These are phyloP conservation scores for Pogonognathellus flavescens DNA, from an alignment of 1,140 invertebrate genomes.

Conservation along the genomic window DNA sequence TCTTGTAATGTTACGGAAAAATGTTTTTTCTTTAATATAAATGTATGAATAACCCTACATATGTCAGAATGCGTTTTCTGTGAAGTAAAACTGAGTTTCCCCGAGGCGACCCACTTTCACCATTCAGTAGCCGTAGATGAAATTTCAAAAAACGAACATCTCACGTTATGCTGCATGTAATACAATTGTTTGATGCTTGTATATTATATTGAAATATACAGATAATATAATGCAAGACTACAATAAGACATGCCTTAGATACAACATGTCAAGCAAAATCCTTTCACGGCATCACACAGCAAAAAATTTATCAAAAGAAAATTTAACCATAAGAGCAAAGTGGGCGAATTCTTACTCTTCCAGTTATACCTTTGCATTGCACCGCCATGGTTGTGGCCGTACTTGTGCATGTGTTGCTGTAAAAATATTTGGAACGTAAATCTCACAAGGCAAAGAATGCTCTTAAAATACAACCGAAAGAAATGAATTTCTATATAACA, in stretches of 20 bases:
- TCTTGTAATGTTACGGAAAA: not conserved
- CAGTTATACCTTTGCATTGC: too few relatives aligned
- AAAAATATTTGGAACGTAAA: too few relatives aligned
- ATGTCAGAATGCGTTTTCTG: not conserved
- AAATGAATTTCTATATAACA: too few relatives aligned
- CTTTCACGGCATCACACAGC: not conserved
- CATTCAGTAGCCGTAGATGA: conserved; percentile 12
- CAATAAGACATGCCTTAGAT: not conserved
- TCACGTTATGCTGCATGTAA: conserved; percentile 9
- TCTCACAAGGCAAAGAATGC: too few relatives aligned
- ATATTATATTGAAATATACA: conserved; percentile 1
- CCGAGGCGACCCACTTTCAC: conserved; percentile 36
- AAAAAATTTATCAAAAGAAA: conserved; percentile 18
- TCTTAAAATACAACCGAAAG: too few relatives aligned
- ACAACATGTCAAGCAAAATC: not conserved
- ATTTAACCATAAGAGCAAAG: not conserved
- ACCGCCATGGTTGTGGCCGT: too few relatives aligned
- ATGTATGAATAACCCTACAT: conserved; percentile 26
- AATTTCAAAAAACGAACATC: conserved; percentile 5
- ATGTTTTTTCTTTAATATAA: conserved; percentile 43
- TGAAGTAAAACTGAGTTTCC: conserved; percentile 14
- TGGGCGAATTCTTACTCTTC: not conserved
- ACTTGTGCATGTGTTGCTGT: too few relatives aligned
- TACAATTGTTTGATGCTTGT: conserved; percentile 13
- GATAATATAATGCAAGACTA: not conserved